Conservation (phyloP, 2,888 invertebrate species). For the Clistopyga incitator region DNA sequence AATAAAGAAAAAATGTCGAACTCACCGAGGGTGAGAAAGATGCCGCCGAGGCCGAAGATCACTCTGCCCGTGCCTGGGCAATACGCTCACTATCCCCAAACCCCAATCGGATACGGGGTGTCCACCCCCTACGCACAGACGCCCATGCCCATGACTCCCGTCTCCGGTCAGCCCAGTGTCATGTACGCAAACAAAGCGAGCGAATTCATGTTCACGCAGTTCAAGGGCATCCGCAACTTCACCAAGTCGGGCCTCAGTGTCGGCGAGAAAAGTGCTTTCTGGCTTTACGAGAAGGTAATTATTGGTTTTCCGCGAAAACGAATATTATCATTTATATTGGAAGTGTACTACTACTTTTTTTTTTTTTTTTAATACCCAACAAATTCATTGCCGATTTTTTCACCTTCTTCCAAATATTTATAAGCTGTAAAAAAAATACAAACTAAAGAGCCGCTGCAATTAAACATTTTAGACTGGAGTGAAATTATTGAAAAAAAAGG, state of each 20-base stretch:
- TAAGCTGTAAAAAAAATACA: too few species aligned
- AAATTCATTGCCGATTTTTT: too few species aligned
- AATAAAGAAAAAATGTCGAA: constrained; percentile 73
- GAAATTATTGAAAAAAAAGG: too few species aligned
- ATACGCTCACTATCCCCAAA: constrained; percentile 78
- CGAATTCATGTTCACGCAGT: constrained; percentile 92
- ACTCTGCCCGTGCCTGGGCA: constrained; percentile 81
- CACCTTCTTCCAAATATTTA: too few species aligned
- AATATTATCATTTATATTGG: too few species aligned
- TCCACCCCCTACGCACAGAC: constrained; percentile 79
- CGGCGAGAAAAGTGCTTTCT: constrained; percentile 93
- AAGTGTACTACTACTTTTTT: too few species aligned
- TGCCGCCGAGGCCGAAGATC: constrained; percentile 79
- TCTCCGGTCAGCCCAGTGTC: constrained; percentile 79
- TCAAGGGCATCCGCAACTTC: constrained; percentile 91
- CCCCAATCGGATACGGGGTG: constrained; percentile 76
- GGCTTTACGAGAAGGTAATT: constrained; percentile 90
- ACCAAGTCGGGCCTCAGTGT: constrained; percentile 93
- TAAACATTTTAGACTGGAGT: too few species aligned
- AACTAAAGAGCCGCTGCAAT: too few species aligned
- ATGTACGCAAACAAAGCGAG: constrained; percentile 89
- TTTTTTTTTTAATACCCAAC: too few species aligned
- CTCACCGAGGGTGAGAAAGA: constrained; percentile 72
- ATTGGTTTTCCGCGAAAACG: neutral
- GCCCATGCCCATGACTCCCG: constrained; percentile 83